Percentiles rank a stretch among this genome's conserved stretches.
These are phyloP conservation scores for Drosophila fuyamai DNA, from an alignment of 1,140 invertebrate genomes.

Conservation along the genomic window DNA sequence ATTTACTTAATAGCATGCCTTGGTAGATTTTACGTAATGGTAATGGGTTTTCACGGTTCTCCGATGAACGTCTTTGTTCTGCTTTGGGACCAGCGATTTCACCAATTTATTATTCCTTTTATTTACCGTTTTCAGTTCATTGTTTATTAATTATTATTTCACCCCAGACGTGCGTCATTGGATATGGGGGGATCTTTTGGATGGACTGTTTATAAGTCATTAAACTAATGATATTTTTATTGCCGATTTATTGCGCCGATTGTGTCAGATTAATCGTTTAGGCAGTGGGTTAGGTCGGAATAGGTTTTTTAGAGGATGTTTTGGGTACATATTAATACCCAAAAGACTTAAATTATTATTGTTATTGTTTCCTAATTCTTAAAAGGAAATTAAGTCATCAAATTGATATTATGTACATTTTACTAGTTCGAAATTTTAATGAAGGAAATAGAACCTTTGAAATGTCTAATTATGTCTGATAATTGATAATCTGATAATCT, in stretches of 20 bases:
- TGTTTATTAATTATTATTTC: conserved; percentile 63
- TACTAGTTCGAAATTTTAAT: too few relatives aligned
- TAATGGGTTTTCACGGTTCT: conserved; percentile 49
- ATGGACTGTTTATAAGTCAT: conserved; percentile 16
- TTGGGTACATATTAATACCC: too few relatives aligned
- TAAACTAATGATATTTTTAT: conserved; percentile 38
- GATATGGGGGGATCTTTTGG: conserved; percentile 12
- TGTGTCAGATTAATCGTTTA: conserved; percentile 6
- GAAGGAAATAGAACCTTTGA: too few relatives aligned
- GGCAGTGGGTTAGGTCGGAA: conserved; percentile 32
- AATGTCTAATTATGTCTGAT: too few relatives aligned
- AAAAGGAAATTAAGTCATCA: too few relatives aligned
- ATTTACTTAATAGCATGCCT: conserved; percentile 38
- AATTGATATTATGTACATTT: too few relatives aligned
- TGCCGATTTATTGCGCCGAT: conserved; percentile 33
- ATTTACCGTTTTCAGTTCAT: conserved; percentile 28
- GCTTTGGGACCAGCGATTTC: conserved; percentile 25
- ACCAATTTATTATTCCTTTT: conserved; percentile 38
- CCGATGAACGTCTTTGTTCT: conserved; percentile 43
- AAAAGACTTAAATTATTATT: too few relatives aligned
- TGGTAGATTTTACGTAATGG: conserved; percentile 33
- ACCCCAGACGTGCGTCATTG: conserved; percentile 47
- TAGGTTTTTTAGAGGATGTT: neutral
- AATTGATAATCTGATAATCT: too few relatives aligned
- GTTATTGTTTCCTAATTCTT: too few relatives aligned